These are phyloP conservation scores for Coccyzus lansbergi DNA, from an alignment of 2,797 vertebrate genomes.

Conservation along the genomic window DNA sequence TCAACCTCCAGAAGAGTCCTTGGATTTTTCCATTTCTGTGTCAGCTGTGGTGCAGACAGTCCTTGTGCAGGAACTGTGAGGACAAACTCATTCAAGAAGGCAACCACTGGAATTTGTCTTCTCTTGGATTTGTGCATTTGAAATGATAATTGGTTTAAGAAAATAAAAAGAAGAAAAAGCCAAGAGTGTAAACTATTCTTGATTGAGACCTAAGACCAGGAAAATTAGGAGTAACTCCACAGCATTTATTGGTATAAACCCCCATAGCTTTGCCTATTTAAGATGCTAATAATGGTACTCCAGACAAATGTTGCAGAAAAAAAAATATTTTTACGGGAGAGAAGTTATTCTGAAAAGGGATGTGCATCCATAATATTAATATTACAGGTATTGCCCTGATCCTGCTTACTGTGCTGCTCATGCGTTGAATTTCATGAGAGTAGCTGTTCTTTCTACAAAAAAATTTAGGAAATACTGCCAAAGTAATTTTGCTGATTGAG, in stretches of 20 bases:
- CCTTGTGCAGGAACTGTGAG: background rate
- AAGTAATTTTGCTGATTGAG: background rate
- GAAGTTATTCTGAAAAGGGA: background rate
- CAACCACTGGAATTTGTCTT: background rate
- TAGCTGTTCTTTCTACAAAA: background rate
- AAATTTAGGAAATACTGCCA: background rate
- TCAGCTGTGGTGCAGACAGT: background rate
- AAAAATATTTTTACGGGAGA: background rate
- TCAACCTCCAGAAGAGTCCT: background rate
- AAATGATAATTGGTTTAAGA: background rate
- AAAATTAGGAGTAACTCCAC: background rate
- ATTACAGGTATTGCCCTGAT: background rate
- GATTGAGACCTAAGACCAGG: background rate
- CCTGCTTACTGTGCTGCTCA: background rate
- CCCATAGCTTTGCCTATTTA: background rate
- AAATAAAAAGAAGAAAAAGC: background rate
- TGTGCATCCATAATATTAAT: background rate
- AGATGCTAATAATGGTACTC: background rate
- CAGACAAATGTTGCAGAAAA: background rate
- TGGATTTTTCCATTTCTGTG: background rate
- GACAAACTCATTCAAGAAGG: background rate
- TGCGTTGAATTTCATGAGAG: background rate
- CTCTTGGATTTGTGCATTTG: background rate
- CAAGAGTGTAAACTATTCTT: background rate
- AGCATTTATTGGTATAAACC: background rate